Base-by-base conservation (phyloP, 2,113 vertebrate species). In the Ploceus nigricollis region DNA sequence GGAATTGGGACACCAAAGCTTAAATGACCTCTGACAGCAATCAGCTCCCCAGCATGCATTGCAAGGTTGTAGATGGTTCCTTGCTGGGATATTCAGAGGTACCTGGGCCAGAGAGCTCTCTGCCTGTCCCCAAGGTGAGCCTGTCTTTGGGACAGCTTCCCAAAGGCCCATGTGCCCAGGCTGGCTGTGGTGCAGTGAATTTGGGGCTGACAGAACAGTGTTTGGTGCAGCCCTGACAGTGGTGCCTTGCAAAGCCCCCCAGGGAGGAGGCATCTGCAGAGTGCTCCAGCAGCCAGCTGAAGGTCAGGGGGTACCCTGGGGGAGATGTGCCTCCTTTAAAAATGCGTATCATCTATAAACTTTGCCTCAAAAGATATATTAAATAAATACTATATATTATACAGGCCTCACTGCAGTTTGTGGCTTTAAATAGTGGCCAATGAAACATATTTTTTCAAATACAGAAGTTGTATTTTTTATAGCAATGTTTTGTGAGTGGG, bases 391-490 rank as follows among this genome's bases (percentile, higher is more conserved):
- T 73, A 45, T 96, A 84, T 92, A 91, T 92, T 94, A 65, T 87
- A 48, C 70, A 64, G 61, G 91, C 57, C 76, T n/a, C 76, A 54
- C 68, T 63, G 31, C 28, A 78, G 25, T 44, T 86, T 71, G 77
- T 44, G 82, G 87, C 76, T 94, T 93, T 72, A 94, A 84, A 89
- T 73, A 75, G 37, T 90, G 93, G 82, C 92, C 50, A 50, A 54
- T 63, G 6, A 93, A 85, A 82, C 24, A 2, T 96, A 93, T 96
- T 91, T 93, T 96, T 96, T 90, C 69, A 91, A 91, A 82, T 68
- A 68, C 45, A 96, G 53, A 87, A 87, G 57, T 61, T 85, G 71
- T 96, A 96, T 97, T 97, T 97, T 96, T 96, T 96, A 90, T 94
- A 96, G 22, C 17, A 83, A 9, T 90, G n/a, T 28, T 89, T 84